Percentiles rank a stretch among this genome's conserved stretches.
These are phyloP conservation scores for Meliscaeva auricollis DNA, from an alignment of 2,888 invertebrate species.

Conservation along the genomic window DNA sequence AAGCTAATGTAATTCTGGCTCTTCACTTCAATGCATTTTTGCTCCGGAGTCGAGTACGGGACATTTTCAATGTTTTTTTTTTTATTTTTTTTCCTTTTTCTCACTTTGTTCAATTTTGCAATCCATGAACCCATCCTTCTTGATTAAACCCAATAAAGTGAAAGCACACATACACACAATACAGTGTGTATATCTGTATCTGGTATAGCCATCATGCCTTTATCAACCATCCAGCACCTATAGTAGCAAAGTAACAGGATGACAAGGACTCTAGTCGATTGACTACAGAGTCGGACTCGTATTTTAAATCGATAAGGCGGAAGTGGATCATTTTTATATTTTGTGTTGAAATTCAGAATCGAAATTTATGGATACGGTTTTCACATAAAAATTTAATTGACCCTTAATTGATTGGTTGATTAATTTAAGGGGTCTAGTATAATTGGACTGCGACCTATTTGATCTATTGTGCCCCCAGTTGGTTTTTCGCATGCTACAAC, in stretches of 20 bases:
- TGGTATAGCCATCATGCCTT: slow-evolving; percentile 1
- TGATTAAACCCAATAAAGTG: slow-evolving; percentile 65
- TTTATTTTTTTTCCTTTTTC: slow-evolving; percentile 40
- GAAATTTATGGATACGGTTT: too few species aligned
- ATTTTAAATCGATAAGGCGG: background rate
- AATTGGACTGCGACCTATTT: too few species aligned
- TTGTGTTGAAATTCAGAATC: too few species aligned
- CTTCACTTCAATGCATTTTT: slow-evolving; percentile 68
- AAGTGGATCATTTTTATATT: background rate
- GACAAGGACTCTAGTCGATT: slow-evolving; percentile 41
- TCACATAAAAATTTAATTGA: too few species aligned
- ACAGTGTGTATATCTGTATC: slow-evolving; percentile 17
- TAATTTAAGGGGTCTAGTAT: too few species aligned
- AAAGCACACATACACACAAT: slow-evolving; percentile 48
- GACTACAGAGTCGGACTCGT: slow-evolving; percentile 20
- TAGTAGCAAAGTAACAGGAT: slow-evolving; percentile 23
- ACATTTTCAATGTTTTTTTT: slow-evolving; percentile 27
- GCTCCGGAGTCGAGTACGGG: slow-evolving; percentile 14
- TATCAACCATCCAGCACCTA: slow-evolving; percentile 23
- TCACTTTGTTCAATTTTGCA: slow-evolving; percentile 58
- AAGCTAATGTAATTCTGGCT: slow-evolving; percentile 58
- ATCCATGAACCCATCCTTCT: slow-evolving; percentile 63
- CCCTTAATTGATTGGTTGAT: too few species aligned
- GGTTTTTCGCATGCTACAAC: too few species aligned
- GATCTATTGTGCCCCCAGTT: too few species aligned